Conservation (phyloP, 2,113 vertebrate genomes). For the Propithecus coquereli region DNA sequence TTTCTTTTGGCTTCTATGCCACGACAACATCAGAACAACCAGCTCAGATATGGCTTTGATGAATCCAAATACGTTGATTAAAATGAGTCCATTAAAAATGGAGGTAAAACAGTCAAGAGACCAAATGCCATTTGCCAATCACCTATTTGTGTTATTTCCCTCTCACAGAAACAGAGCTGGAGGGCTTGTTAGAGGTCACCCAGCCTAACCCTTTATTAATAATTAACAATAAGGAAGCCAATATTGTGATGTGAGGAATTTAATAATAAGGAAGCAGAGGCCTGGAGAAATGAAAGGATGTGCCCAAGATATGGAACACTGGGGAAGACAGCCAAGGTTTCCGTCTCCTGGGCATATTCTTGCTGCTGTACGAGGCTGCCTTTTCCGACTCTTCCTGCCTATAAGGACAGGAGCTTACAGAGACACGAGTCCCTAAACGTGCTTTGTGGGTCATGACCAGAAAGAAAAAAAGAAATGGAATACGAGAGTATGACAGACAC, state of each 20-base stretch:
- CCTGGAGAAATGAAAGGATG: neutral
- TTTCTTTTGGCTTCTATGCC: constrained; percentile 27
- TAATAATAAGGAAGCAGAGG: neutral
- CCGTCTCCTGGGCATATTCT: neutral
- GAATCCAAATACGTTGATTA: constrained; percentile 33
- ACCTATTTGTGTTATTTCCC: neutral
- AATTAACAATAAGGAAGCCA: neutral
- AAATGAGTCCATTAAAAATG: neutral
- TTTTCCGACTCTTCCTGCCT: neutral
- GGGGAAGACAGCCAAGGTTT: neutral
- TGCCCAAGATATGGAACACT: neutral
- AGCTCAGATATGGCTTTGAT: constrained; percentile 44
- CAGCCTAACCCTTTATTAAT: neutral
- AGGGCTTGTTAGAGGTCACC: neutral
- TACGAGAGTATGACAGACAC: neutral
- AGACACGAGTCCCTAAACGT: neutral
- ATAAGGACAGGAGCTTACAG: neutral
- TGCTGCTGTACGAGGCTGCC: neutral
- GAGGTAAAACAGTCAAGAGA: constrained; percentile 42
- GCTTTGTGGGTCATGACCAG: neutral
- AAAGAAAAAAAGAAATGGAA: neutral
- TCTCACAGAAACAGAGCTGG: neutral
- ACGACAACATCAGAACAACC: neutral
- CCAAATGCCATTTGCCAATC: neutral
- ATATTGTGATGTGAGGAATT: neutral